Evolutionary conservation across 2,797 vertebrate species (phyloP), one percentile per base, ranked within the genome.

Genomic region (Labroides dimidiatus): DNA sequence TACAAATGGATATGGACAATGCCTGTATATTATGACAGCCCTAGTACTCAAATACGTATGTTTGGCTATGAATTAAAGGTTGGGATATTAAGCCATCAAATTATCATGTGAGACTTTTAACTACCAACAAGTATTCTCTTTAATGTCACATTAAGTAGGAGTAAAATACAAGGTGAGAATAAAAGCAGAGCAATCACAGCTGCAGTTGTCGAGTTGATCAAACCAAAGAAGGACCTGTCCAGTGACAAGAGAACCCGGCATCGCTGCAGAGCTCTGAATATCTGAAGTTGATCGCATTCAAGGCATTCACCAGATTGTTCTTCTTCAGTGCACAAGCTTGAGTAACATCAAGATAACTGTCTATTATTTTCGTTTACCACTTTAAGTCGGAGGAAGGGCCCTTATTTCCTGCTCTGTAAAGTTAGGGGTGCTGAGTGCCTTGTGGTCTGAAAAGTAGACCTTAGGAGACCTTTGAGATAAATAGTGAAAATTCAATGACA

Each of bases 261-360:
- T 56, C 27, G 11, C 57, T 42, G 79, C 67, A 36, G 41, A 70
- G 54, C 1, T 17, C 42, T 44, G 37, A 67, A 77, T 84, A 86
- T 89, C 82, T 84, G 64, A 80, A 72, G 61, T 62, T 66, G 83
- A 87, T 87, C 85, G 80, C 88, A 90, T 87, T 85, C 64, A 72
- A 93, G 85, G 91, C 82, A 93, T 94, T 92, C 69, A 61, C 64
- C 65, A 81, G 90, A 92, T 92, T 91, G 91, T 93, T 92, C 91
- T 91, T 93, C 90, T 91, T 91, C 87, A 78, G 78, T 76, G 84
- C 81, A 67, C 61, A 17, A 69, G 69, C 89, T 80, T 89, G 87
- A 91, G 88, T 81, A 81, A 80, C 69, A 83, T 57, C 10, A 11
- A 85, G 91, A 94, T 93, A 90, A 61, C n/a, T 4, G 93, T 94